Conservation (phyloP, 2,797 vertebrate species). For the Hypotaenidia philippensis region DNA sequence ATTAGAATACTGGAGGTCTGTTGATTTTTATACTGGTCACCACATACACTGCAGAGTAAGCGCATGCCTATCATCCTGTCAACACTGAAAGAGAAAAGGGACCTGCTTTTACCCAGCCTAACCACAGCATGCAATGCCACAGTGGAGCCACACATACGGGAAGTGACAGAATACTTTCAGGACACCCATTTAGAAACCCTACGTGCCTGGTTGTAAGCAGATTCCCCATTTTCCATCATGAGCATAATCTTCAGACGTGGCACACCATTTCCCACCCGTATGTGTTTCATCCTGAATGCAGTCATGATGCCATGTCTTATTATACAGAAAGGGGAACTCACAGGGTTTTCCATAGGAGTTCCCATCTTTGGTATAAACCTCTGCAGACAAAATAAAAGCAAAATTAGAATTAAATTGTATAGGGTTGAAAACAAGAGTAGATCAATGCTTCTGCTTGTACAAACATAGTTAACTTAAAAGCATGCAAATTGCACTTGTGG, state of each 20-base stretch:
- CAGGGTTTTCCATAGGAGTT: conserved; percentile 90
- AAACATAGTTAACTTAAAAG: neutral
- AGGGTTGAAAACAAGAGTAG: neutral
- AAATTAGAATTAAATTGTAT: neutral
- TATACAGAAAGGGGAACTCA: conserved; percentile 90
- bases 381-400: conserved; percentile 71
- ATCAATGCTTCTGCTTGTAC: neutral
- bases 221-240: conserved; percentile 83
- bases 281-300: conserved; percentile 80
- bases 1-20: neutral
- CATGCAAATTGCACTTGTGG: neutral
- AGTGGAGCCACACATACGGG: neutral
- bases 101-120: neutral
- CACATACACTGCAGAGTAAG: neutral
- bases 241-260: conserved; percentile 84
- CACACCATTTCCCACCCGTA: conserved; percentile 84
- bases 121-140: neutral
- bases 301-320: conserved; percentile 88
- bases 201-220: conserved; percentile 90
- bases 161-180: neutral
- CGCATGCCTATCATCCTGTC: neutral
- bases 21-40: neutral
- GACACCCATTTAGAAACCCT: neutral
- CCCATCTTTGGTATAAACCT: conserved; percentile 89
- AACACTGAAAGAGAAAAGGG: fast-evolving